phyloP scores from a whole-genome alignment of 1,140 invertebrate species.

The Zaprionus vittiger region DNA sequence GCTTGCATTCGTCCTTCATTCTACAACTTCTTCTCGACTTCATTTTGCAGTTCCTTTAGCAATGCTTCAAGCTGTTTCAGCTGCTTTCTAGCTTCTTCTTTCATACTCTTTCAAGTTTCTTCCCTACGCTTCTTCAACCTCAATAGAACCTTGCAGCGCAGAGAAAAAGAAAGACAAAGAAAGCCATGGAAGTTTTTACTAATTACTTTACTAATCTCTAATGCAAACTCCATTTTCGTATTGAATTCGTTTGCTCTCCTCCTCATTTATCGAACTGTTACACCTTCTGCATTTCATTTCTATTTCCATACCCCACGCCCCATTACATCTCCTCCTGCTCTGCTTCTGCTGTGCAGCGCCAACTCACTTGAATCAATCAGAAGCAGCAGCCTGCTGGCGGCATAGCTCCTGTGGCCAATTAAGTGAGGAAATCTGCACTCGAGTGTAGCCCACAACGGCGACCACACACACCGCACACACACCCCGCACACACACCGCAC shows the following conservation, averaged over 20 bases:
- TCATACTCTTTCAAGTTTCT: background rate
- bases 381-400: conserved; percentile 12
- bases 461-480: conserved; percentile 1
- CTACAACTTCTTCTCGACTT: too few relatives aligned
- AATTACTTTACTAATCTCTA: background rate
- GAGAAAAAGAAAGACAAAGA: too few relatives aligned
- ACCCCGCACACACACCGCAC: background rate
- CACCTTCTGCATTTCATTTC: too few relatives aligned
- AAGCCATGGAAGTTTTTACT: background rate
- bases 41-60: too few relatives aligned
- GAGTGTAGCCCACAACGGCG: conserved; percentile 66
- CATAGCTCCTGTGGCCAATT: conserved; percentile 58
- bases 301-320: background rate
- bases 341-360: background rate
- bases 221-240: background rate
- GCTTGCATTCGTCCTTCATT: too few relatives aligned
- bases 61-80: too few relatives aligned
- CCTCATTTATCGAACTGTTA: too few relatives aligned
- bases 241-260: background rate
- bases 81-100: background rate
- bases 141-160: too few relatives aligned
- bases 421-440: conserved; percentile 73
- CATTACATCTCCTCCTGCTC: background rate
- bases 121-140: too few relatives aligned
- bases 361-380: conserved; percentile 69